These are phyloP conservation scores for Autographa pulchrina DNA, from an alignment of 2,888 invertebrate genomes.

Conservation along the genomic window DNA sequence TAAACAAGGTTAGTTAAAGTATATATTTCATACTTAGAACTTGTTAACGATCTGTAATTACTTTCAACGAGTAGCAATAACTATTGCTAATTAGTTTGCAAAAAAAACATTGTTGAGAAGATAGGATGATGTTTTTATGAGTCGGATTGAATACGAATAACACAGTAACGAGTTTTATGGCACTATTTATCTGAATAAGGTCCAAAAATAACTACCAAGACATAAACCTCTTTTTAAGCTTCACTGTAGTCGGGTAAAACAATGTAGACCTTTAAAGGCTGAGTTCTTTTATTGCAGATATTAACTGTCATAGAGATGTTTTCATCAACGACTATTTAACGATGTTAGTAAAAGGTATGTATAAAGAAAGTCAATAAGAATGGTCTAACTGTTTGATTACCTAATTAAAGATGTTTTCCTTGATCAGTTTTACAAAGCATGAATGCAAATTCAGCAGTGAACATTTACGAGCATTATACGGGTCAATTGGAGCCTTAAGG, in stretches of 20 bases:
- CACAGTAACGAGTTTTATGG: no score
- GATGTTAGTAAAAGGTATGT: neutral
- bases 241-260: no score
- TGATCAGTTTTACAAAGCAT: conserved; percentile 5
- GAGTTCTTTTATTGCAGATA: no score
- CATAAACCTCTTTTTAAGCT: no score
- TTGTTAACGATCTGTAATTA: conserved; percentile 5
- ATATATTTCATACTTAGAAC: neutral
- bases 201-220: no score
- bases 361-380: neutral
- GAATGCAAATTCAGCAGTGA: conserved; percentile 46
- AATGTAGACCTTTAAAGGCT: no score
- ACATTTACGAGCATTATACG: conserved; percentile 45
- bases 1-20: neutral
- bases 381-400: neutral
- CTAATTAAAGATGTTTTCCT: conserved; percentile 23
- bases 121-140: no score
- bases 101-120: no score
- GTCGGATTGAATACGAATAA: no score
- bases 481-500: conserved; percentile 15
- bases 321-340: no score
- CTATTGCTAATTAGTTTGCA: neutral
- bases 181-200: no score
- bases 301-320: no score
- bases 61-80: neutral